These are phyloP conservation scores for Mesembrinibis cayennensis DNA, from an alignment of 2,113 vertebrate species.

Conservation along the genomic window DNA sequence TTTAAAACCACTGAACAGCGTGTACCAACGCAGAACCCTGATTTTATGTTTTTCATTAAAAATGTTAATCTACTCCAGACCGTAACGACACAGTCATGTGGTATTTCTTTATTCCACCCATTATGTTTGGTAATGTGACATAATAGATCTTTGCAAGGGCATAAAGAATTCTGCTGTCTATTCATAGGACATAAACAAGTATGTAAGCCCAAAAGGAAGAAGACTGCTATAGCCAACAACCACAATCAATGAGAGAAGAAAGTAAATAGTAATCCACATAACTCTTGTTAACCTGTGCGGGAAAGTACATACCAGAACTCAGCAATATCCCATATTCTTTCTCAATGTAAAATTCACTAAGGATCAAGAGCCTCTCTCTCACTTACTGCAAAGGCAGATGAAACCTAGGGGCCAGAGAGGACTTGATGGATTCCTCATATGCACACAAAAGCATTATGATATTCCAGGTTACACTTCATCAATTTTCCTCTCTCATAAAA, in stretches of 20 bases:
- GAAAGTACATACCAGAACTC: background rate
- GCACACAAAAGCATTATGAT: background rate
- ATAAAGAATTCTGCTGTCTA: background rate
- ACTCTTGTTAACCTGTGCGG: background rate
- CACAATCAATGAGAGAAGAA: background rate
- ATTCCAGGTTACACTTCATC: background rate
- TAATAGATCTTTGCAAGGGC: background rate
- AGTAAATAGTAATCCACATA: background rate
- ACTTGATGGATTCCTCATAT: background rate
- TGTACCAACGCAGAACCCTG: background rate
- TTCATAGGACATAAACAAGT: background rate
- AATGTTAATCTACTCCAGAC: constrained; percentile 22
- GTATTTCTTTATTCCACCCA: background rate
- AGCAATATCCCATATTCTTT: background rate
- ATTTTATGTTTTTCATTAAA: constrained; percentile 38
- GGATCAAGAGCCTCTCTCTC: background rate
- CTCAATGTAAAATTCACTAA: background rate
- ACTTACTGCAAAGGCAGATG: background rate
- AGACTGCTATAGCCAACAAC: background rate
- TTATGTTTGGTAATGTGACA: background rate
- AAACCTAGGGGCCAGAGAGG: background rate
- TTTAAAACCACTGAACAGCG: constrained; percentile 1
- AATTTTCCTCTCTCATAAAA: background rate
- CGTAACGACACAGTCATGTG: background rate
- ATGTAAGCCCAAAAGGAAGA: background rate